These are phyloP conservation scores for Cygnus buccinator DNA, from an alignment of 2,113 vertebrate species.

Conservation along the genomic window DNA sequence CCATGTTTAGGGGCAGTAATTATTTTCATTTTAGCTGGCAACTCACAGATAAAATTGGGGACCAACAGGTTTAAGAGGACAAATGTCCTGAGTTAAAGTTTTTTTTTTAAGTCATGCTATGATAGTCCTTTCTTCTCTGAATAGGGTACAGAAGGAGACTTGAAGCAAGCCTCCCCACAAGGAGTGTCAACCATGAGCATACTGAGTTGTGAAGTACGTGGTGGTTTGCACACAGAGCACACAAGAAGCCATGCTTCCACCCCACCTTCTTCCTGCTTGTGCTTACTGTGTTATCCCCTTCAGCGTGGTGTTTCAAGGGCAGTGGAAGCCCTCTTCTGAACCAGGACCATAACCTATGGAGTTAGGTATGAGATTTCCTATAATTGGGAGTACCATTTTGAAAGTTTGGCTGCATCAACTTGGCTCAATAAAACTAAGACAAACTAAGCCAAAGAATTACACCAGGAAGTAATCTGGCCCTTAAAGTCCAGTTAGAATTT, in stretches of 20 bases:
- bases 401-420: not conserved
- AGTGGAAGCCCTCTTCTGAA: not conserved
- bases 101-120: not conserved
- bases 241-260: not conserved
- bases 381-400: not conserved
- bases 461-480: not conserved
- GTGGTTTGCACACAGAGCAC: not conserved
- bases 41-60: not conserved
- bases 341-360: not conserved
- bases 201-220: accelerated
- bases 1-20: not conserved
- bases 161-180: not conserved
- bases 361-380: not conserved
- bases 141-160: not conserved
- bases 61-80: not conserved
- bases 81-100: not conserved
- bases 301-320: accelerated
- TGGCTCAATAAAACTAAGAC: not conserved
- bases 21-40: not conserved
- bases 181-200: accelerated
- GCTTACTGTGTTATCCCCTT: not conserved
- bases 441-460: not conserved
- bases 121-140: not conserved
- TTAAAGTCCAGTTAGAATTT: not conserved
- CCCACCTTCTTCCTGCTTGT: accelerated